A percentile compares a stretch with the other conserved stretches of the same genome.
Evolutionary conservation across 2,888 invertebrate genomes (phyloP).

Genomic region (Oscheius sp.): DNA sequence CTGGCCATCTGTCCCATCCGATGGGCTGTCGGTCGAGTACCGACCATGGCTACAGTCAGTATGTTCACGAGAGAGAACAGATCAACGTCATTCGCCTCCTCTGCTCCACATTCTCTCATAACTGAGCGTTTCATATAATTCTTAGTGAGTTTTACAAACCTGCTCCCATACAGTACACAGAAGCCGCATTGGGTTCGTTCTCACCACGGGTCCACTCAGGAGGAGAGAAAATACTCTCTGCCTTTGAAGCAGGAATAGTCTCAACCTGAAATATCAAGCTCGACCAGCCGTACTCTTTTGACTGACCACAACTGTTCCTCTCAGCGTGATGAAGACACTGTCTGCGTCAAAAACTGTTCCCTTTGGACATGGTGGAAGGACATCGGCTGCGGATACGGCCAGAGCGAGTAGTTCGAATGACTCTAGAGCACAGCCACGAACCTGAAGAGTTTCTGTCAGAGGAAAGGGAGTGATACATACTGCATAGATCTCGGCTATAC

Average conservation of each 20-base stretch:
- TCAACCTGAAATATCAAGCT: slow-evolving; percentile 45
- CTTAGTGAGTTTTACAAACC: slow-evolving; percentile 20
- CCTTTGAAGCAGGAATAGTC: slow-evolving; percentile 43
- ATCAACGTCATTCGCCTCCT: slow-evolving; percentile 62
- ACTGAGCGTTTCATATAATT: slow-evolving; percentile 34
- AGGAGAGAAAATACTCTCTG: slow-evolving; percentile 48
- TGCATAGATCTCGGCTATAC: slow-evolving; percentile 52
- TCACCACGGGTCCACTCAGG: slow-evolving; percentile 61
- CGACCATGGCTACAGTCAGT: slow-evolving; percentile 64
- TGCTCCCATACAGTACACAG: slow-evolving; percentile 61
- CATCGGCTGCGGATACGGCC: slow-evolving; percentile 50
- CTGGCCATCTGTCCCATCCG: slow-evolving; percentile 70
- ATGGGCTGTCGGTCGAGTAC: slow-evolving; percentile 67
- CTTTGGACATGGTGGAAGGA: slow-evolving; percentile 55
- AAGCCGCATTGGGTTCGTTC: slow-evolving; percentile 55
- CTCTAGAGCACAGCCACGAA: slow-evolving; percentile 56
- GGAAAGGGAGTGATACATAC: slow-evolving; percentile 22
- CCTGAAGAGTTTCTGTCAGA: slow-evolving; percentile 37
- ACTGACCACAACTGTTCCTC: slow-evolving; percentile 61
- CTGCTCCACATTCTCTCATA: slow-evolving; percentile 58
- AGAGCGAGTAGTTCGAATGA: slow-evolving; percentile 58
- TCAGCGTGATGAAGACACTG: slow-evolving; percentile 58
- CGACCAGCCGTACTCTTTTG: neutral
- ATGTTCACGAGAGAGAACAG: slow-evolving; percentile 70
- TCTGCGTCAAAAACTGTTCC: slow-evolving; percentile 63